Conservation (phyloP, 2,113 vertebrate genomes). For the Apteryx mantelli region DNA sequence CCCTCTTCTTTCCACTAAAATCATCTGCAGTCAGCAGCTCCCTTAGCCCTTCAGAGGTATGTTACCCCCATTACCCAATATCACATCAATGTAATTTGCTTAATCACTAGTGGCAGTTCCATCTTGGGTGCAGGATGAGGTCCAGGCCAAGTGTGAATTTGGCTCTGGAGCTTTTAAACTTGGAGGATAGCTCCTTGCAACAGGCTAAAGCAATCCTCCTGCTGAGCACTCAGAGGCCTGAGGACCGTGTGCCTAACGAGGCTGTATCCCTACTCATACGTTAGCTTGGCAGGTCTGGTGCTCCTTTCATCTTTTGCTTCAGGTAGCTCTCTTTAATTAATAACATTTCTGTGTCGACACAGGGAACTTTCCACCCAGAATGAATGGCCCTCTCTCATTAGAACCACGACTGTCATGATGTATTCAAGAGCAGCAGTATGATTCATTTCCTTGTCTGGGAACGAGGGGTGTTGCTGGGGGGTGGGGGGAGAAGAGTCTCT, state of each 20-base stretch:
- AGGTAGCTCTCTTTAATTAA: conserved; percentile 86
- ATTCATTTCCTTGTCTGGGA: conserved; percentile 81
- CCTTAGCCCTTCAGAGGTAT: neutral
- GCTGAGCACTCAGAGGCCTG: conserved; percentile 49
- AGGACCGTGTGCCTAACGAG: conserved; percentile 78
- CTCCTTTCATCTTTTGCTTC: conserved; percentile 78
- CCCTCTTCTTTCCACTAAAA: neutral
- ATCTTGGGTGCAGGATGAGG: conserved; percentile 10
- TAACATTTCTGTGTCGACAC: conserved; percentile 78
- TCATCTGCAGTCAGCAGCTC: neutral
- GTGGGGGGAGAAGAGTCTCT: conserved; percentile 69
- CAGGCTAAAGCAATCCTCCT: conserved; percentile 51
- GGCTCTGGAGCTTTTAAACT: conserved; percentile 36
- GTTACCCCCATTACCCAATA: neutral
- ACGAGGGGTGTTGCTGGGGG: conserved; percentile 62
- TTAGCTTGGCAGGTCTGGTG: conserved; percentile 78
- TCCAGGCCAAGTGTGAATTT: neutral
- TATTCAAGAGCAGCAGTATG: conserved; percentile 77
- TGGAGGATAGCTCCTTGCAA: conserved; percentile 54
- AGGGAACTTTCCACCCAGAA: conserved; percentile 82
- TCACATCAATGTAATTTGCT: neutral
- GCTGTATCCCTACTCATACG: conserved; percentile 76
- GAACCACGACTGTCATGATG: conserved; percentile 81
- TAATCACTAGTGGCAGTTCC: neutral
- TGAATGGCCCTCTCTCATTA: conserved; percentile 86